Evolutionary conservation across 2,113 vertebrate genomes (phyloP).

Genomic region (Xiphias gladius): DNA sequence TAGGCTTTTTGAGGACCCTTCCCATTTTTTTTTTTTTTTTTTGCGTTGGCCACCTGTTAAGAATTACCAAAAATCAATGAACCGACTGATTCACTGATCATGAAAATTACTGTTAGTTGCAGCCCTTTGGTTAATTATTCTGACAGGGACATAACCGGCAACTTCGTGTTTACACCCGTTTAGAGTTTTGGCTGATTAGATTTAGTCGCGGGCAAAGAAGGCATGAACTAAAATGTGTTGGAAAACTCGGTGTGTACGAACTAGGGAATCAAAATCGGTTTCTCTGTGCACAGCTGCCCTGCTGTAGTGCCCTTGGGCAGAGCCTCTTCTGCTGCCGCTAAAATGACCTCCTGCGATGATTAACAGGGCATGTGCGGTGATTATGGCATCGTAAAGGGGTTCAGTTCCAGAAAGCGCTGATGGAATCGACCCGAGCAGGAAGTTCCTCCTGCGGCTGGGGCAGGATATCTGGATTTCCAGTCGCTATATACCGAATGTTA

Average conservation of each 20-base stretch:
- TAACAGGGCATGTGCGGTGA: too few species aligned
- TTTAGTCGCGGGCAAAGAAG: background rate
- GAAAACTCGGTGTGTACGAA: background rate
- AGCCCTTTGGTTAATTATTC: background rate
- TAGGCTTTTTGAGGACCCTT: background rate
- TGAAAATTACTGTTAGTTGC: too few species aligned
- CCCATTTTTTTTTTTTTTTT: too few species aligned
- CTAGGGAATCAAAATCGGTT: too few species aligned
- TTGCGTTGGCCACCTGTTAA: background rate
- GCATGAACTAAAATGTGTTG: background rate
- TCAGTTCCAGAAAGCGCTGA: background rate
- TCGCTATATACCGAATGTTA: background rate
- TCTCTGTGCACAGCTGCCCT: background rate
- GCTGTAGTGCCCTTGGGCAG: background rate
- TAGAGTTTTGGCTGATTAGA: background rate
- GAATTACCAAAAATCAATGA: background rate
- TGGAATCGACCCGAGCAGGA: conserved; percentile 40
- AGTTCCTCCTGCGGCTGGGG: conserved; percentile 36
- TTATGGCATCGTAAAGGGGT: background rate
- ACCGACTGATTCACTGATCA: too few species aligned
- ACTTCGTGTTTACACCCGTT: background rate
- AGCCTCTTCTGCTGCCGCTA: background rate
- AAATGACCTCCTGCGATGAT: background rate
- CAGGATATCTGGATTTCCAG: background rate
- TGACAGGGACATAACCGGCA: background rate